Evolutionary conservation across 2,113 vertebrate species (phyloP).

Genomic region (Labeo rohita): DNA sequence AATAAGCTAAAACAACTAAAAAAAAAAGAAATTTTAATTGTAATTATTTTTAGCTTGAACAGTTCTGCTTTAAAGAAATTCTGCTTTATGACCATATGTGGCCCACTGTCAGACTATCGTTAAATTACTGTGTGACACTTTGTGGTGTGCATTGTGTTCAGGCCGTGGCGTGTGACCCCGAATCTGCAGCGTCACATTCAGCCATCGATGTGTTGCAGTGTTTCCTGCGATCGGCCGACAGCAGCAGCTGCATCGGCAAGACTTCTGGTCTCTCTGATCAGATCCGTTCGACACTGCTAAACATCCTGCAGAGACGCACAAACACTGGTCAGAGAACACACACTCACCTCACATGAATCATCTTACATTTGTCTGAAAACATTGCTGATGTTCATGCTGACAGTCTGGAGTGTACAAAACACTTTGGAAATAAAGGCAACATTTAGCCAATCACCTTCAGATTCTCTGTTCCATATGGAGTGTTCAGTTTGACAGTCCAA

Average conservation of each 20-base stretch:
- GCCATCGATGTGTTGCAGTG: conserved; percentile 76
- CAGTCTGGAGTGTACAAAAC: not conserved
- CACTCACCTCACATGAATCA: not conserved
- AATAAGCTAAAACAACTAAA: no score
- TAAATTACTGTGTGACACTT: not conserved
- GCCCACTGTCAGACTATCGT: not conserved
- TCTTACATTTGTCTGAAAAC: no score
- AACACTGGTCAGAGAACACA: conserved; percentile 18
- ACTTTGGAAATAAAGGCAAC: not conserved
- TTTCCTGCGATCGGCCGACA: conserved; percentile 70
- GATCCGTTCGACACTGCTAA: conserved; percentile 81
- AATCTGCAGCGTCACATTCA: conserved; percentile 74
- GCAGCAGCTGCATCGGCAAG: conserved; percentile 57
- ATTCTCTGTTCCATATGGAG: not conserved
- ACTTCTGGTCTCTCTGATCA: conserved; percentile 73
- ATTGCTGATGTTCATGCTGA: not conserved
- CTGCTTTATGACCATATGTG: no score
- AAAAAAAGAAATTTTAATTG: no score
- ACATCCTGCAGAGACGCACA: conserved; percentile 80
- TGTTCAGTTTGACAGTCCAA: not conserved
- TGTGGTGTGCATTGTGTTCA: conserved; percentile 55
- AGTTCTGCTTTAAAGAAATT: no score
- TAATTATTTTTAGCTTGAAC: no score
- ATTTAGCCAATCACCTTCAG: not conserved
- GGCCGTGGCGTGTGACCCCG: conserved; percentile 82